Evolutionary conservation across 2,888 invertebrate species (phyloP).

Genomic region (Drosophila hamatofila): DNA sequence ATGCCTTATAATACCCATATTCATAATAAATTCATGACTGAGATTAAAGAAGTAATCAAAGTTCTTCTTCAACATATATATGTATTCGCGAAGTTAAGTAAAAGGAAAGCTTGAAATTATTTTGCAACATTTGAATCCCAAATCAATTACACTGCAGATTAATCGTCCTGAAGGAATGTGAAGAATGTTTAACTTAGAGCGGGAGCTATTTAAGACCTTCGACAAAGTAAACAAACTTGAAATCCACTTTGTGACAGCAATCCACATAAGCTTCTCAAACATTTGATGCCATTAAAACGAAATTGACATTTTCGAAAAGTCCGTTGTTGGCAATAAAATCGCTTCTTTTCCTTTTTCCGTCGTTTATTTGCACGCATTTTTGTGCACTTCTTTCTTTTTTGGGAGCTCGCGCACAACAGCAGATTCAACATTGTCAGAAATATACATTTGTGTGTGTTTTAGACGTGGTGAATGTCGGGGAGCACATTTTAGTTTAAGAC

Average conservation of each 20-base stretch:
- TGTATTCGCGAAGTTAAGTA: too few species aligned
- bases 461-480: constrained; percentile 25
- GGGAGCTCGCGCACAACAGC: constrained; percentile 48
- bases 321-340: constrained; percentile 75
- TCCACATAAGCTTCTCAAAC: constrained; percentile 72
- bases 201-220: constrained; percentile 15
- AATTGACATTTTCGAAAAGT: constrained; percentile 81
- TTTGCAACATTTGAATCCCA: neutral
- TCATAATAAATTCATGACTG: neutral
- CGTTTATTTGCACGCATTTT: constrained; percentile 57
- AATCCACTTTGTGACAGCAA: constrained; percentile 76
- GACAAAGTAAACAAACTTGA: constrained; percentile 61
- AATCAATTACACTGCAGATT: neutral
- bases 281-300: constrained; percentile 77
- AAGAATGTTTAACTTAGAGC: neutral
- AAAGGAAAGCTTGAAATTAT: neutral
- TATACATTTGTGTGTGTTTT: constrained; percentile 4
- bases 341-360: constrained; percentile 29
- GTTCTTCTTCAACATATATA: neutral
- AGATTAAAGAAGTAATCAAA: neutral
- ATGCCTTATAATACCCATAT: neutral
- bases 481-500: constrained; percentile 44
- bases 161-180: constrained; percentile 5
- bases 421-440: constrained; percentile 69
- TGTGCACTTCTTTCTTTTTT: constrained; percentile 50